Conservation (phyloP, 2,888 invertebrate species). For the Melanchra persicariae region DNA sequence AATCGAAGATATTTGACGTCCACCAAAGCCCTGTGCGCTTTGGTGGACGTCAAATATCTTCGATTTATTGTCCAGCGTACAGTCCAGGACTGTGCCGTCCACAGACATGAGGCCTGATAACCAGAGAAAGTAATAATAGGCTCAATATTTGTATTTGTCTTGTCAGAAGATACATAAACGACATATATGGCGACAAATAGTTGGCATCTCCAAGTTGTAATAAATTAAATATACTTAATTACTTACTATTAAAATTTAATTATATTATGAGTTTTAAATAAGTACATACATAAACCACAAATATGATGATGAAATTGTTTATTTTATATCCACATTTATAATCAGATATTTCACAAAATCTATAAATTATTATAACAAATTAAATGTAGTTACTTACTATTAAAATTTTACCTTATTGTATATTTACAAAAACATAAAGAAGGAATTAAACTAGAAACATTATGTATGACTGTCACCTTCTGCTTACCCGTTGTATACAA, state of each 20-base stretch:
- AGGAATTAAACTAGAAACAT: conserved; percentile 39
- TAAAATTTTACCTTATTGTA: conserved; percentile 17
- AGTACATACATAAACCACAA: conserved; percentile 46
- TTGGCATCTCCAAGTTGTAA: no score
- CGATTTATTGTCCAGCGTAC: neutral
- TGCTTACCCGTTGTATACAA: conserved; percentile 48
- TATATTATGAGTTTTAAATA: neutral
- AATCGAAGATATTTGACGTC: neutral
- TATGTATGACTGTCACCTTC: conserved; percentile 35
- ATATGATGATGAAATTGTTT: conserved; percentile 34
- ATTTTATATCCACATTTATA: conserved; percentile 47
- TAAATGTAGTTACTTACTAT: neutral
- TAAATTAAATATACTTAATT: no score
- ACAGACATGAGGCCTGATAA: no score
- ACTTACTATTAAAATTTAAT: no score
- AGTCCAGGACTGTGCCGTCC: no score
- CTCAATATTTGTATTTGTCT: conserved; percentile 4
- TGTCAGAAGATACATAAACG: neutral
- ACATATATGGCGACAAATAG: neutral
- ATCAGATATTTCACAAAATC: conserved; percentile 40
- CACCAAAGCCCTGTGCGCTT: no score
- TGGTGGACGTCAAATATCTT: neutral
- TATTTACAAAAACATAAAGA: conserved; percentile 52
- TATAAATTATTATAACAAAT: neutral
- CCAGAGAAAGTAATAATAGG: neutral